Conservation (phyloP, 2,888 invertebrate genomes). For the Melinaea menophilus region DNA sequence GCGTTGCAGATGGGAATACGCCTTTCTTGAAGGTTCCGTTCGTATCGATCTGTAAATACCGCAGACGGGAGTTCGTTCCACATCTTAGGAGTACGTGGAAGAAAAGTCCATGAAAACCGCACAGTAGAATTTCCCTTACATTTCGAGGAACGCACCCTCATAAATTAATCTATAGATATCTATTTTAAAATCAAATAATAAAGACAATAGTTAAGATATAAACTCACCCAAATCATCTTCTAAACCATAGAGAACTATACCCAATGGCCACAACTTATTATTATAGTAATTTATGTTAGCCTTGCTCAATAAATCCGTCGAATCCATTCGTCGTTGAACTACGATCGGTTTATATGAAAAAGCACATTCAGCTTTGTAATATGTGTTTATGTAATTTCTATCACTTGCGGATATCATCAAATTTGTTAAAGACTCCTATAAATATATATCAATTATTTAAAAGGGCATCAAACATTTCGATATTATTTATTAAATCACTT, state of each 20-base stretch:
- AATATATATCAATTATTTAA: background rate
- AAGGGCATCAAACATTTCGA: too few relatives aligned
- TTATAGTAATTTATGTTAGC: slow-evolving; percentile 45
- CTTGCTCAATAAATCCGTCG: slow-evolving; percentile 12
- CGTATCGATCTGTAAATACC: too few relatives aligned
- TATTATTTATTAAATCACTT: slow-evolving; percentile 17
- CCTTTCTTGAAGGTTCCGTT: too few relatives aligned
- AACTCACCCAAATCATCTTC: slow-evolving; percentile 41
- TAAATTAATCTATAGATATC: background rate
- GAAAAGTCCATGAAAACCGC: too few relatives aligned
- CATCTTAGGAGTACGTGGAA: too few relatives aligned
- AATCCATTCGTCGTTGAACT: slow-evolving; percentile 6
- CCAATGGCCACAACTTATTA: slow-evolving; percentile 56
- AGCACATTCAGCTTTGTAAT: slow-evolving; percentile 54
- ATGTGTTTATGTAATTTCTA: slow-evolving; percentile 54
- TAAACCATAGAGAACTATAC: slow-evolving; percentile 52
- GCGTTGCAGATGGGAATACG: background rate
- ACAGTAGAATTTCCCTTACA: too few relatives aligned
- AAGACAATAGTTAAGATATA: background rate
- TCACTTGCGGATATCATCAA: slow-evolving; percentile 39
- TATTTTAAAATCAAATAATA: background rate
- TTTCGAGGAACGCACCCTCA: too few relatives aligned
- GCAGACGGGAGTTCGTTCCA: too few relatives aligned
- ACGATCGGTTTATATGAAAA: slow-evolving; percentile 30
- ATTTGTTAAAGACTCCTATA: slow-evolving; percentile 33